phyloP scores from a whole-genome alignment of 2,797 vertebrate genomes.

The Xenopus petersii region DNA sequence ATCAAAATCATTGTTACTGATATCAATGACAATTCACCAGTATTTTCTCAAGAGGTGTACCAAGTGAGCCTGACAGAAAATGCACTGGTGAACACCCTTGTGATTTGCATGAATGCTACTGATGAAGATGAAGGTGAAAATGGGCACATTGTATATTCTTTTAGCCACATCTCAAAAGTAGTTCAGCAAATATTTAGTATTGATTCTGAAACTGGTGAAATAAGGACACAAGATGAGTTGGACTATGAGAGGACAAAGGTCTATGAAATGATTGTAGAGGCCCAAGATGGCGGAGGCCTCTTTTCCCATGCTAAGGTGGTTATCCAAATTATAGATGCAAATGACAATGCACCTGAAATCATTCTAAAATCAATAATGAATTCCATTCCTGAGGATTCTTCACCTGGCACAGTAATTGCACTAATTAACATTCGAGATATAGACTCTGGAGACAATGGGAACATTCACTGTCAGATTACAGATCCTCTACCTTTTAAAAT shows the following conservation, averaged over 20 bases:
- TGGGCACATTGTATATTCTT: slow-evolving; percentile 81
- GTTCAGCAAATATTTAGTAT: slow-evolving; percentile 76
- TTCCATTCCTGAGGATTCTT: slow-evolving; percentile 79
- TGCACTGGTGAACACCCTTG: slow-evolving; percentile 74
- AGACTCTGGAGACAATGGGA: slow-evolving; percentile 82
- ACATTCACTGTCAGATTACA: slow-evolving; percentile 76
- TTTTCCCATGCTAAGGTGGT: slow-evolving; percentile 4
- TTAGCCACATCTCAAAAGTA: slow-evolving; percentile 80
- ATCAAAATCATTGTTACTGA: slow-evolving; percentile 83
- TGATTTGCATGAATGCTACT: slow-evolving; percentile 82
- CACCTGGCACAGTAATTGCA: slow-evolving; percentile 80
- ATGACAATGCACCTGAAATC: slow-evolving; percentile 88
- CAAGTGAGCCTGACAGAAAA: slow-evolving; percentile 82
- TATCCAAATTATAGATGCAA: slow-evolving; percentile 80
- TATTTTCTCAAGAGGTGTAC: slow-evolving; percentile 75
- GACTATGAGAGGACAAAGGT: slow-evolving; percentile 82
- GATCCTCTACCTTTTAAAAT: slow-evolving; percentile 79
- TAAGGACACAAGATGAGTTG: slow-evolving; percentile 77
- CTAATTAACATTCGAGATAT: slow-evolving; percentile 81
- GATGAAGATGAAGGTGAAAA: slow-evolving; percentile 84
- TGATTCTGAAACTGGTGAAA: slow-evolving; percentile 80
- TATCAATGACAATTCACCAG: slow-evolving; percentile 87
- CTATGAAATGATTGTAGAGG: slow-evolving; percentile 86
- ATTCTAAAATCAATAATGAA: slow-evolving; percentile 80
- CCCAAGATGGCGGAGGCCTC: slow-evolving; percentile 81